These are phyloP conservation scores for Amazona ochrocephala DNA, from an alignment of 2,797 vertebrate genomes.

Conservation along the genomic window DNA sequence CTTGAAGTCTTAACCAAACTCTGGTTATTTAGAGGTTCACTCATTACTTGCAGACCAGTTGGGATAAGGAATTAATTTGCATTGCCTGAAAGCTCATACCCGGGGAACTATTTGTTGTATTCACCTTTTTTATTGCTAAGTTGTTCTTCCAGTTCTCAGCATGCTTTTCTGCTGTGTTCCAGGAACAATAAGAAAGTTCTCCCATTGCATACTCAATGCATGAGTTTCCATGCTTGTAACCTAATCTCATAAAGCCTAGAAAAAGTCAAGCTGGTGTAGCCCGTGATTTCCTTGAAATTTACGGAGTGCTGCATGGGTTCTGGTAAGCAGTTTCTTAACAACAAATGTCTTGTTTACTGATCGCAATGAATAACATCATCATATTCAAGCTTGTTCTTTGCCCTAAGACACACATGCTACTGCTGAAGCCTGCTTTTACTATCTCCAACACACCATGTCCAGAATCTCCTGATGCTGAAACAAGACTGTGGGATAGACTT, in stretches of 20 bases:
- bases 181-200: slow-evolving; percentile 46
- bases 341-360: not conserved
- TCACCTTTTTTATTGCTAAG: slow-evolving; percentile 62
- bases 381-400: not conserved
- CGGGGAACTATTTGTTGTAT: slow-evolving; percentile 28
- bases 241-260: slow-evolving; percentile 10
- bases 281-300: slow-evolving; percentile 25
- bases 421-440: not conserved
- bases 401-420: not conserved
- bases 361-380: not conserved
- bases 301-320: not conserved
- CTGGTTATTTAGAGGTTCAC: slow-evolving; percentile 1
- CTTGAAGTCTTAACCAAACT: not conserved
- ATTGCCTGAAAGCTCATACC: slow-evolving; percentile 10
- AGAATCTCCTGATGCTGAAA: not conserved
- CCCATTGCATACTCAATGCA: not conserved
- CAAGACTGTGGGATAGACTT: not conserved
- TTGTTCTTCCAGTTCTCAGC: slow-evolving; percentile 65
- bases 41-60: not conserved
- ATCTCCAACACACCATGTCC: not conserved
- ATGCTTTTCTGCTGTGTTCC: slow-evolving; percentile 52
- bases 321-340: slow-evolving; percentile 21
- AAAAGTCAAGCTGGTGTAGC: not conserved
- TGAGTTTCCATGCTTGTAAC: slow-evolving; percentile 49
- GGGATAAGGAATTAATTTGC: slow-evolving; percentile 2